Evolutionary conservation across 2,888 invertebrate species (phyloP).

Genomic region (Hirtodrosophila duncani): DNA sequence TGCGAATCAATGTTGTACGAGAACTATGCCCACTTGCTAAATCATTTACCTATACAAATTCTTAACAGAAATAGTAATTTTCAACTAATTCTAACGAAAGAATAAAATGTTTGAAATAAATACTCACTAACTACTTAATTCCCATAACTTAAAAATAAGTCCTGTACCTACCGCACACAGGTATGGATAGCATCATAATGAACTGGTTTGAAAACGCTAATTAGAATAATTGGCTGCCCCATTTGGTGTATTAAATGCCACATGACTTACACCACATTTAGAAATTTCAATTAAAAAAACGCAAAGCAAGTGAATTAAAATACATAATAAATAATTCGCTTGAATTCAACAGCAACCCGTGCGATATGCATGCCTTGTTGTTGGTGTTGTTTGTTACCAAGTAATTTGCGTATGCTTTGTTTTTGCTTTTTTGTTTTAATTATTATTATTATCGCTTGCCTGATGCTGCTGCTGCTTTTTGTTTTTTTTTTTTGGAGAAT

Average conservation of each 20-base stretch:
- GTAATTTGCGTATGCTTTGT: constrained; percentile 31
- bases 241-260: constrained; percentile 54
- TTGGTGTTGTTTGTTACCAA: constrained; percentile 20
- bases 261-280: constrained; percentile 30
- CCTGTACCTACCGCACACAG: no score
- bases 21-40: no score
- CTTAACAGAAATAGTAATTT: no score
- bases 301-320: constrained; percentile 35
- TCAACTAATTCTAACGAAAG: no score
- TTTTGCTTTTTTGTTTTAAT: constrained; percentile 27
- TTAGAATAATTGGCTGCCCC: constrained; percentile 36
- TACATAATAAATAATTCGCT: constrained; percentile 50
- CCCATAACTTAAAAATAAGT: no score
- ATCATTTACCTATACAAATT: no score
- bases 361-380: constrained; percentile 12
- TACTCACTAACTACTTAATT: no score
- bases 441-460: constrained; percentile 36
- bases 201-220: constrained; percentile 6
- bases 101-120: no score
- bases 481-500: constrained; percentile 33
- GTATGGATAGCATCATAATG: no score
- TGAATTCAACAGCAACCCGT: constrained; percentile 25
- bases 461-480: constrained; percentile 2
- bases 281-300: constrained; percentile 28
- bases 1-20: no score